Percentiles rank a stretch among this genome's conserved stretches.
These are phyloP conservation scores for Galago senegalensis DNA, from an alignment of 2,797 vertebrate species.

Conservation along the genomic window DNA sequence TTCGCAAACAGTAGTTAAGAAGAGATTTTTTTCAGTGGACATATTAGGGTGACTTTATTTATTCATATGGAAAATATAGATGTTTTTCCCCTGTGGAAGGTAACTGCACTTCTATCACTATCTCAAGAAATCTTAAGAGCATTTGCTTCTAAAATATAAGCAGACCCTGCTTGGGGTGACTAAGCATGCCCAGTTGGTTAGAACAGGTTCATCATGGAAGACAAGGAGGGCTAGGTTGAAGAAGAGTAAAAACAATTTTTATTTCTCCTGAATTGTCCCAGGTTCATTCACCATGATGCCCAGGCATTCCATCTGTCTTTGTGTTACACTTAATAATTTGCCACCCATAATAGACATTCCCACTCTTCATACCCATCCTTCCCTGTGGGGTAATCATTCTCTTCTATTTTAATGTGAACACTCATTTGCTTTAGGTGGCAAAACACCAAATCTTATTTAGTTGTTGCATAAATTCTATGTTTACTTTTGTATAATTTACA, in stretches of 20 bases:
- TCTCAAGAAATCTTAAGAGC: background rate
- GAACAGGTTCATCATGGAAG: background rate
- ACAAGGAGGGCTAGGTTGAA: background rate
- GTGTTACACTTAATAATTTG: background rate
- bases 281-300: background rate
- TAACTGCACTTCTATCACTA: background rate
- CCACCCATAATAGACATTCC: background rate
- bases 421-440: background rate
- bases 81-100: background rate
- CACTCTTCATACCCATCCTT: background rate
- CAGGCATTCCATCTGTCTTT: background rate
- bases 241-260: background rate
- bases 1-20: background rate
- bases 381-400: background rate
- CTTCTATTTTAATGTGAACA: background rate
- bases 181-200: background rate
- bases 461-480: background rate
- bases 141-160: conserved; percentile 1
- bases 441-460: conserved; percentile 27
- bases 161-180: background rate
- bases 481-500: background rate
- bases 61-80: background rate
- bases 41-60: background rate
- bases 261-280: background rate
- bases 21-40: background rate